Percentiles rank a stretch among this genome's conserved stretches.
phyloP scores from a whole-genome alignment of 2,113 vertebrate species.

The Pachycephala philippinensis region DNA sequence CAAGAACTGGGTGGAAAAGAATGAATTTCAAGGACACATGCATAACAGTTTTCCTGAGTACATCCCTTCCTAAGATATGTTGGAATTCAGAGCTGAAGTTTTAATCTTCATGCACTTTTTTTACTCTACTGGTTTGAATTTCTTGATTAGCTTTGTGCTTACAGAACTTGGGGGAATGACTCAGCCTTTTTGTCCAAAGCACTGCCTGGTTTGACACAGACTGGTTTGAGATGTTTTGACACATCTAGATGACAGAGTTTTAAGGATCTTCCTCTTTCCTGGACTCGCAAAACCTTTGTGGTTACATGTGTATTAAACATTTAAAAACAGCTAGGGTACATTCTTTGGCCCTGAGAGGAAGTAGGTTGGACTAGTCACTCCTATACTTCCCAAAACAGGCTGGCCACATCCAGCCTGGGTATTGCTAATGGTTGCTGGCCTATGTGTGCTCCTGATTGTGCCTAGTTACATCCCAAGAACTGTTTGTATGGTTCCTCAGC shows the following conservation, averaged over 20 bases:
- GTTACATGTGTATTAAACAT: neutral
- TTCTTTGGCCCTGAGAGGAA: neutral
- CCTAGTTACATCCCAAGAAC: neutral
- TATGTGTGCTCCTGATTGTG: neutral
- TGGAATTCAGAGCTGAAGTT: neutral
- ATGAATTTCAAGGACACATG: neutral
- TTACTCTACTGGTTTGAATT: neutral
- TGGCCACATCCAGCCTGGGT: neutral
- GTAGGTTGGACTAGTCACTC: neutral
- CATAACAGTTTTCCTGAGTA: neutral
- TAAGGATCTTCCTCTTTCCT: neutral
- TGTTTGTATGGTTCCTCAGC: neutral
- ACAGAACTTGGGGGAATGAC: neutral
- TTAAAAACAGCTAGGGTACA: neutral
- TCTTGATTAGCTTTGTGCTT: neutral
- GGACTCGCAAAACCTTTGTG: accelerated
- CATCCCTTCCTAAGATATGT: neutral
- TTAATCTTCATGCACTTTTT: neutral
- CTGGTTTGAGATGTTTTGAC: neutral
- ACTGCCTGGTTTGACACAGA: neutral
- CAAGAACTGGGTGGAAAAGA: neutral
- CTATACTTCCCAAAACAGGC: neutral
- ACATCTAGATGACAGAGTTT: neutral
- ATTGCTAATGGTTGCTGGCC: neutral
- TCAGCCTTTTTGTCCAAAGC: neutral